A percentile compares a stretch with the other conserved stretches of the same genome.
Evolutionary conservation across 1,140 invertebrate species (phyloP).

Genomic region (Campoletis sonorensis): DNA sequence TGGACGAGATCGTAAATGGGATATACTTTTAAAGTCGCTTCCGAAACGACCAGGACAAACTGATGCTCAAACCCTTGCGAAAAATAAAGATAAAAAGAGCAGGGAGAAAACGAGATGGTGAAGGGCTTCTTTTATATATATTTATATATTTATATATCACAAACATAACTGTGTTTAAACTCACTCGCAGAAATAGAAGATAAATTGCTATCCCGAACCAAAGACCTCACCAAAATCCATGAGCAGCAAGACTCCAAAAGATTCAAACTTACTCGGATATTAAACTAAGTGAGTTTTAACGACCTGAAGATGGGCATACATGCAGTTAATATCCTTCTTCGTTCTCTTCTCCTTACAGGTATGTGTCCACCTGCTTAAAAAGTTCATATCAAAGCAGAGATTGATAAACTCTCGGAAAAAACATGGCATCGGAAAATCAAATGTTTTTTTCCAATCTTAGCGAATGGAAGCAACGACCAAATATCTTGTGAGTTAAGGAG

Average conservation of each 20-base stretch:
- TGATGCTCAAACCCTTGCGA: conserved; percentile 29
- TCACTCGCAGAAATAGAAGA: conserved; percentile 55
- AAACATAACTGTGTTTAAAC: background rate
- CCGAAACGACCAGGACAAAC: conserved; percentile 48
- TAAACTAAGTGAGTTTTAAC: conserved; percentile 75
- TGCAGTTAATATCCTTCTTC: background rate
- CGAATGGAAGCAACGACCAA: too few relatives aligned
- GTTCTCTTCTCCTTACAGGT: background rate
- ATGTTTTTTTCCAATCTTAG: background rate
- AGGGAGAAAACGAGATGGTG: conserved; percentile 34
- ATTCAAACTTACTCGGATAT: conserved; percentile 56
- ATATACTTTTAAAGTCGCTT: conserved; percentile 50
- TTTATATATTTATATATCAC: background rate
- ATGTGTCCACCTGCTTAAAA: conserved; percentile 59
- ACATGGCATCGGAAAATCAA: too few relatives aligned
- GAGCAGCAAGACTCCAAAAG: conserved; percentile 43
- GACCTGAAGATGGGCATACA: conserved; percentile 56
- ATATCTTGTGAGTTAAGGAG: too few relatives aligned
- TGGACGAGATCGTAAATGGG: conserved; percentile 40
- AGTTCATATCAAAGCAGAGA: conserved; percentile 23
- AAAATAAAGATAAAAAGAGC: conserved; percentile 48
- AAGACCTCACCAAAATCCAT: conserved; percentile 28
- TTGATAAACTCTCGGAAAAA: conserved; percentile 23
- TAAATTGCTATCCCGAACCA: conserved; percentile 54
- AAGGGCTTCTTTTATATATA: conserved; percentile 1